phyloP scores from a whole-genome alignment of 2,888 invertebrate genomes.

The Eulithis prunata region DNA sequence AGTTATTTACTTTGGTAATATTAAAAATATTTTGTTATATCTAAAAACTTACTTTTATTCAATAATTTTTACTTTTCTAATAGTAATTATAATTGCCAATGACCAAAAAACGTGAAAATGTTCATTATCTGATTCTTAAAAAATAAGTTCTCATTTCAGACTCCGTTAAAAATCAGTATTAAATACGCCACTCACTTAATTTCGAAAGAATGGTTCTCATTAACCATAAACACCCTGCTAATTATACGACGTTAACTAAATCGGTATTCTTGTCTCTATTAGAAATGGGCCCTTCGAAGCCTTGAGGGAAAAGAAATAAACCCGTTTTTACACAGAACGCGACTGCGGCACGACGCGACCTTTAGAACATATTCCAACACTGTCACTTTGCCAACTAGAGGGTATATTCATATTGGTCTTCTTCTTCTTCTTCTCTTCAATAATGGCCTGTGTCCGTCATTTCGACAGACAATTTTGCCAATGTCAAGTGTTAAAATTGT shows the following conservation, averaged over 20 bases:
- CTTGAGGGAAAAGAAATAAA: constrained; percentile 14
- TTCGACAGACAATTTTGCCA: no score
- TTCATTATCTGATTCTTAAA: background rate
- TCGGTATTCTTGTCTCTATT: constrained; percentile 36
- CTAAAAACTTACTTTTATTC: no score
- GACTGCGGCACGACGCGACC: background rate
- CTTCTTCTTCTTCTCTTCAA: no score
- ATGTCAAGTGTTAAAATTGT: no score
- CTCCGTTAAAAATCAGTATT: constrained; percentile 1
- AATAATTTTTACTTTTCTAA: no score
- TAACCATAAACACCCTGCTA: constrained; percentile 35
- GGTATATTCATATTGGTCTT: no score
- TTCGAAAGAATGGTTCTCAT: constrained; percentile 11
- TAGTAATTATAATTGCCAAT: background rate
- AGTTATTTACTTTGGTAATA: background rate
- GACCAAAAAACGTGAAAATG: background rate
- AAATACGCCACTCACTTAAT: constrained; percentile 15
- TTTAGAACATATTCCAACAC: background rate
- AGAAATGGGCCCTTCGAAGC: constrained; percentile 20
- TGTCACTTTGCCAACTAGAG: no score
- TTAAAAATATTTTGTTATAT: background rate
- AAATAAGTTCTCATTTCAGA: background rate
- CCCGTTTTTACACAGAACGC: background rate
- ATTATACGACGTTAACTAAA: constrained; percentile 41
- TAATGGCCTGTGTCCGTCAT: no score